Conservation (phyloP, 2,113 vertebrate genomes). For the Melanerpes formicivorus region DNA sequence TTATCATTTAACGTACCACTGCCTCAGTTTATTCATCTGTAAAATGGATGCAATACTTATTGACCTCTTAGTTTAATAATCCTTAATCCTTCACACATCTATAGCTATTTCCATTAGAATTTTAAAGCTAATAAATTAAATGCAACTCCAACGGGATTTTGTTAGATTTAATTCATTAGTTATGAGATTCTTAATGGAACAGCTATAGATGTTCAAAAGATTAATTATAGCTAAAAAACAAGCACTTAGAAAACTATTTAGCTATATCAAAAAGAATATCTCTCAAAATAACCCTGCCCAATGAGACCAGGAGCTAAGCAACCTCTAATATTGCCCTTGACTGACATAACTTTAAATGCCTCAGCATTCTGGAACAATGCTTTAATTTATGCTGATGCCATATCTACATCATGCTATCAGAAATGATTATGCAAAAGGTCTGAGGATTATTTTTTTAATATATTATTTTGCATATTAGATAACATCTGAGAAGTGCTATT, state of each 20-base stretch:
- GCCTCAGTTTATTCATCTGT: conserved; percentile 25
- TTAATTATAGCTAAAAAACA: conserved; percentile 63
- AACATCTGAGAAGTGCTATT: neutral
- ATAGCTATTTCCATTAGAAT: conserved; percentile 38
- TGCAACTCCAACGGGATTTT: conserved; percentile 44
- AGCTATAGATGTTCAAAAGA: conserved; percentile 48
- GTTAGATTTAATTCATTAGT: conserved; percentile 47
- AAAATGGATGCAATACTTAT: conserved; percentile 19
- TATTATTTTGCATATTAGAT: conserved; percentile 12
- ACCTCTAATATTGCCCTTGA: conserved; percentile 12
- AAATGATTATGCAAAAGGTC: conserved; percentile 6
- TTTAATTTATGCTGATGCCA: conserved; percentile 31
- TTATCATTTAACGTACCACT: neutral
- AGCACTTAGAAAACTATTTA: conserved; percentile 57
- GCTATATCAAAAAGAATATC: conserved; percentile 20
- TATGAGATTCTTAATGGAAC: conserved; percentile 34
- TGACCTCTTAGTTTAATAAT: conserved; percentile 7
- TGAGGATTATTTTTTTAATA: neutral
- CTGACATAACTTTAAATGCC: conserved; percentile 21
- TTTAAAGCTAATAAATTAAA: conserved; percentile 59
- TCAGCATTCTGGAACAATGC: conserved; percentile 8
- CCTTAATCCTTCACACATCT: conserved; percentile 13
- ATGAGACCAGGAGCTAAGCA: neutral
- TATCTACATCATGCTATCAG: conserved; percentile 17
- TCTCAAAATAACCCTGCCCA: conserved; percentile 29